Evolutionary conservation across 2,888 invertebrate species (phyloP).

Genomic region (Lasius fuliginosus): DNA sequence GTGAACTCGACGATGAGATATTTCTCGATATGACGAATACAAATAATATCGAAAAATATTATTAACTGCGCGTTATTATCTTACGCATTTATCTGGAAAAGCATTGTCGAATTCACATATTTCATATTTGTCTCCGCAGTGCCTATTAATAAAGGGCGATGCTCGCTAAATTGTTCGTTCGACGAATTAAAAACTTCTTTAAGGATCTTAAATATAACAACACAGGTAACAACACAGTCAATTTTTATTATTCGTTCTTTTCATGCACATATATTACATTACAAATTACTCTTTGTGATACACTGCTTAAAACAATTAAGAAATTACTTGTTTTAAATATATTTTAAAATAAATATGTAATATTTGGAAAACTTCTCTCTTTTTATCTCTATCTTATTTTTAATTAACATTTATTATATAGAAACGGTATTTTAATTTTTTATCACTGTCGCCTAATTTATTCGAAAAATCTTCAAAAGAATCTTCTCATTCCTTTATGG

Average conservation of each 20-base stretch:
- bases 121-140: conserved; percentile 39
- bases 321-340: neutral
- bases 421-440: neutral
- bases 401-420: neutral
- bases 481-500: neutral
- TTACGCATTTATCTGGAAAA: neutral
- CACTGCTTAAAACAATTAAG: neutral
- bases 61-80: neutral
- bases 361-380: neutral
- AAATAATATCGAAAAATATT: conserved; percentile 6
- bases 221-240: neutral
- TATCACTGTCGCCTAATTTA: neutral
- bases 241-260: neutral
- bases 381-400: neutral
- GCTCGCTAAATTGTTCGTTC: conserved; percentile 4
- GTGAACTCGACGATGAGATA: neutral
- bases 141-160: conserved; percentile 24
- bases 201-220: neutral
- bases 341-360: neutral
- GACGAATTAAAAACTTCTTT: conserved; percentile 20
- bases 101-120: neutral
- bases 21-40: neutral
- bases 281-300: neutral
- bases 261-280: neutral
- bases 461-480: neutral